Evolutionary conservation across 2,113 vertebrate species (phyloP).

Genomic region (Ptilorrhoa leucosticta): DNA sequence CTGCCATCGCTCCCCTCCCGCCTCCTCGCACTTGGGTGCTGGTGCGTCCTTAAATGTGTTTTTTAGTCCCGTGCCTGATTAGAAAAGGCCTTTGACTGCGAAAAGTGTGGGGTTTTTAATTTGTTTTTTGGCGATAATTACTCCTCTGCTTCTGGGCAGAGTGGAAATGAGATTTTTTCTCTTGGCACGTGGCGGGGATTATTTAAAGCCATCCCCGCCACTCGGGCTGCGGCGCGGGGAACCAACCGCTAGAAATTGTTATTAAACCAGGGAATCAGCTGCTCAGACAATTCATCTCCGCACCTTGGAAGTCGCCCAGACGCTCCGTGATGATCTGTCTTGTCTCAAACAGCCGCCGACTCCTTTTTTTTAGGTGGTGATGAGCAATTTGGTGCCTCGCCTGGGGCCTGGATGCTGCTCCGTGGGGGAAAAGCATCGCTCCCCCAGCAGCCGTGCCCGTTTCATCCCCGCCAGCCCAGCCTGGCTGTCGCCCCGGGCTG

Average conservation of each 20-base stretch:
- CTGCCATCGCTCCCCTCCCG: background rate
- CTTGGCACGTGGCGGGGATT: background rate
- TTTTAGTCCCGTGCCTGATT: background rate
- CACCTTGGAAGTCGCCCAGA: background rate
- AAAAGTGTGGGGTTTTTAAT: background rate
- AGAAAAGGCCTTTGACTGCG: background rate
- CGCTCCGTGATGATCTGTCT: background rate
- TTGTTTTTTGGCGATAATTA: background rate
- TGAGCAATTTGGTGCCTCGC: background rate
- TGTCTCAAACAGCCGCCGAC: background rate
- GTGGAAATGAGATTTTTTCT: slow-evolving; percentile 29
- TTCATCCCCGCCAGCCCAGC: background rate
- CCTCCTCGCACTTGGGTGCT: background rate
- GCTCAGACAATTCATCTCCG: background rate
- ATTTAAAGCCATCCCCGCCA: background rate
- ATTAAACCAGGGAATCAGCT: background rate
- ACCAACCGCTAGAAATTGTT: background rate
- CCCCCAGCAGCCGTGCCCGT: background rate
- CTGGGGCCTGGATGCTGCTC: background rate
- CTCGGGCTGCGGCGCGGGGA: accelerated
- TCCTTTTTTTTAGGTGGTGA: background rate
- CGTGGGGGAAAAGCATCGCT: accelerated
- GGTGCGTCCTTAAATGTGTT: background rate
- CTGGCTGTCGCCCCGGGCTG: background rate
- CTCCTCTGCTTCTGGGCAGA: background rate